Percentiles rank a stretch among this genome's conserved stretches.
phyloP scores from a whole-genome alignment of 2,113 vertebrate species.

The Labeo rohita region DNA sequence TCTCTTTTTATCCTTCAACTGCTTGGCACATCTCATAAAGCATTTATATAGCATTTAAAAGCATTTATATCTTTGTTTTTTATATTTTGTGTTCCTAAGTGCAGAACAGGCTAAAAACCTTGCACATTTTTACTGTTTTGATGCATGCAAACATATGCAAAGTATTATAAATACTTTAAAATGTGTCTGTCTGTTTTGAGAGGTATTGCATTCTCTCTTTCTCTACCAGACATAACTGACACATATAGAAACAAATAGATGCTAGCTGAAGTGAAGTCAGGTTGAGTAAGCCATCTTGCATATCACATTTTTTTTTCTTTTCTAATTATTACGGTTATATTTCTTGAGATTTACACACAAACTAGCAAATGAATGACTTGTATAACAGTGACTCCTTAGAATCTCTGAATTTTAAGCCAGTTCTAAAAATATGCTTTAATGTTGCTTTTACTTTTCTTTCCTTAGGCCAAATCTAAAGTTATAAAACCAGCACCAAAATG shows the following conservation, averaged over 20 bases:
- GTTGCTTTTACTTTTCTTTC: not conserved
- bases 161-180: not conserved
- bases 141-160: not conserved
- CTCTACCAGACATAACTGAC: not conserved
- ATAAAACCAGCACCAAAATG: not conserved
- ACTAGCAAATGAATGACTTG: not conserved
- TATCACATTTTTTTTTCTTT: not conserved
- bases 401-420: not conserved
- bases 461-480: not conserved
- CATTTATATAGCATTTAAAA: not conserved
- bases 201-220: too few species aligned
- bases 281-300: not conserved
- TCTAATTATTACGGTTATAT: not conserved
- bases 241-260: too few species aligned
- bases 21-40: conserved; percentile 1
- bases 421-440: not conserved
- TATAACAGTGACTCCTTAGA: not conserved
- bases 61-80: not conserved
- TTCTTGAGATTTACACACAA: not conserved
- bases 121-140: not conserved
- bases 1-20: not conserved
- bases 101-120: not conserved
- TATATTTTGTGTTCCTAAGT: not conserved
- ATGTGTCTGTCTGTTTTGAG: not conserved
- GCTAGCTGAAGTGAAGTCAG: not conserved